Percentiles rank a stretch among this genome's conserved stretches.
Conservation (phyloP, 2,113 vertebrate species). For the Aptenodytes patagonicus region DNA sequence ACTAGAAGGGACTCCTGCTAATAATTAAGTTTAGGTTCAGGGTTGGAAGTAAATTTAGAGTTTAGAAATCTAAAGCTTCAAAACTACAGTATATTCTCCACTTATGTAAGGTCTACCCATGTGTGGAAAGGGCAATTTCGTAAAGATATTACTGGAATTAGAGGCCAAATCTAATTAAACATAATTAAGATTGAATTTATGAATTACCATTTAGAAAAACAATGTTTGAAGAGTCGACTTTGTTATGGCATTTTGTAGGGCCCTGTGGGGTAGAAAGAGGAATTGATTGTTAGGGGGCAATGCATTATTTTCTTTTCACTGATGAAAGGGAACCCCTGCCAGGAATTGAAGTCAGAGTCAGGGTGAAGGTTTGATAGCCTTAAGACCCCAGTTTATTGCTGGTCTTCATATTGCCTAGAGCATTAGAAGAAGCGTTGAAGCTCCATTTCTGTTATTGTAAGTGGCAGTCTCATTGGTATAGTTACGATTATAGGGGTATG, state of each 20-base stretch:
- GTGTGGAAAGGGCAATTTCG: background rate
- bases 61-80: background rate
- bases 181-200: background rate
- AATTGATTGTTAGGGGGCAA: background rate
- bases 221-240: background rate
- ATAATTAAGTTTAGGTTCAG: background rate
- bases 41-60: background rate
- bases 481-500: background rate
- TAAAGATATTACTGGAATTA: background rate
- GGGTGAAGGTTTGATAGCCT: background rate
- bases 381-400: background rate
- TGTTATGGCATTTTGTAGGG: background rate
- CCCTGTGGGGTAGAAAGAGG: background rate
- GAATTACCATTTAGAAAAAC: background rate
- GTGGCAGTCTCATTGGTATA: background rate
- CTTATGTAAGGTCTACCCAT: background rate
- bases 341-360: background rate
- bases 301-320: background rate
- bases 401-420: background rate
- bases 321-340: background rate
- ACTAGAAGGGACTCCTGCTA: background rate
- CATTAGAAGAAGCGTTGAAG: background rate
- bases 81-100: background rate
- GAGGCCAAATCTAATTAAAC: background rate
- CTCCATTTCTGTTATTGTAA: background rate